Evolutionary conservation across 2,113 vertebrate species (phyloP).

Genomic region (Sciurus niger): DNA sequence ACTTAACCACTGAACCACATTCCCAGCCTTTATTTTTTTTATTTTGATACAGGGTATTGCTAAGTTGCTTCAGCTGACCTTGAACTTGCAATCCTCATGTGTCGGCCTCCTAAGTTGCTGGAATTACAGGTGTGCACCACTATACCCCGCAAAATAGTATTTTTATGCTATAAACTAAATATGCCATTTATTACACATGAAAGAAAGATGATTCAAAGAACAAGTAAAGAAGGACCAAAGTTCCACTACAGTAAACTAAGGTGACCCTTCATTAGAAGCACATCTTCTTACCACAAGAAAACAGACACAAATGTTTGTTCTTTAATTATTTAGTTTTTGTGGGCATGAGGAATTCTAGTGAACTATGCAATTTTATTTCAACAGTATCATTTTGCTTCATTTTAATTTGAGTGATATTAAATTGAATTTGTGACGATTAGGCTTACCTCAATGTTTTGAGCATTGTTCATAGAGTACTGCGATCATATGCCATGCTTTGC

Average conservation of each 20-base stretch:
- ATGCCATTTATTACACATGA: background rate
- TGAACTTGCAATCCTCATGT: too few relatives aligned
- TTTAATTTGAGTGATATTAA: background rate
- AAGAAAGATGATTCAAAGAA: background rate
- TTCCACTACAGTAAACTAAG: background rate
- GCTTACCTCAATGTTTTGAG: background rate
- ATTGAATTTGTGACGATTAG: background rate
- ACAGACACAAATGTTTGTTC: background rate
- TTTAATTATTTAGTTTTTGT: background rate
- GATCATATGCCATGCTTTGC: too few relatives aligned
- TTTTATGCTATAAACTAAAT: background rate
- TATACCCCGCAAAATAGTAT: background rate
- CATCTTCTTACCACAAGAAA: rapidly evolving
- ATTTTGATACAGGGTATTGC: too few relatives aligned
- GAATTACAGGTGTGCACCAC: too few relatives aligned
- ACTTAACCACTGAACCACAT: too few relatives aligned
- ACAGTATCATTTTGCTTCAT: background rate
- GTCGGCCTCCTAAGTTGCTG: too few relatives aligned
- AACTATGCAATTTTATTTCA: background rate
- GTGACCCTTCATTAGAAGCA: background rate
- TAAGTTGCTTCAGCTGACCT: too few relatives aligned
- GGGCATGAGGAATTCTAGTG: background rate
- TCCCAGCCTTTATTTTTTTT: too few relatives aligned
- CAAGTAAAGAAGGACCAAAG: background rate
- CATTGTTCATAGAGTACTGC: background rate